Evolutionary conservation across 2,888 invertebrate species (phyloP).

Genomic region (Ametastegia equiseti): DNA sequence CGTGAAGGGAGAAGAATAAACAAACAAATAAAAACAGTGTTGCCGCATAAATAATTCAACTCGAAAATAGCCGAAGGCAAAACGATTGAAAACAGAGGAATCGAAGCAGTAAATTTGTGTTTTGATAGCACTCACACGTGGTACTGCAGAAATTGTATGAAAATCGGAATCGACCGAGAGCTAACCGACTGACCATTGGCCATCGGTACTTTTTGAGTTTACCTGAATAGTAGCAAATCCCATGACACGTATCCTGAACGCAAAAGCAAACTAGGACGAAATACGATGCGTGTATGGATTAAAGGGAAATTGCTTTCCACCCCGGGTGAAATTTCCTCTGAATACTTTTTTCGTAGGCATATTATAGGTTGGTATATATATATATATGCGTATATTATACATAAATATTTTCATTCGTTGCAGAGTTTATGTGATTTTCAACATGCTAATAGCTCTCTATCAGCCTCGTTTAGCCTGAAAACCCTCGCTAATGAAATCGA

Average conservation of each 20-base stretch:
- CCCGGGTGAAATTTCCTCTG: not conserved
- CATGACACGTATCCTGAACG: not conserved
- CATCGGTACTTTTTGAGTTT: constrained; percentile 7
- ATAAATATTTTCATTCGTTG: not conserved
- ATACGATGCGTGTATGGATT: constrained; percentile 33
- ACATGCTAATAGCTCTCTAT: not conserved
- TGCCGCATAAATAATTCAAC: constrained; percentile 57
- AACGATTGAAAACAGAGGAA: constrained; percentile 57
- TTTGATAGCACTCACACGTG: constrained; percentile 54
- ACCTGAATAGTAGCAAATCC: not conserved
- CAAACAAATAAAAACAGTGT: not conserved
- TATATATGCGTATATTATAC: not conserved
- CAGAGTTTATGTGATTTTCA: not conserved
- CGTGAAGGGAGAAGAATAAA: not conserved
- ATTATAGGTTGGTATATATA: not conserved
- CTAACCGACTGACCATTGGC: not conserved
- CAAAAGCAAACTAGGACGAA: constrained; percentile 34
- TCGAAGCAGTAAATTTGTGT: constrained; percentile 59
- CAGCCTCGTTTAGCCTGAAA: not conserved
- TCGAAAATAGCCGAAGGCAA: constrained; percentile 44
- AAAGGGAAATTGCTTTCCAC: constrained; percentile 29
- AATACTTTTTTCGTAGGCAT: not conserved
- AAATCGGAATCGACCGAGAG: constrained; percentile 54
- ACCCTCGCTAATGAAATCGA: constrained; percentile 15
- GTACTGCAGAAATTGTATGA: constrained; percentile 51